phyloP scores from a whole-genome alignment of 2,113 vertebrate genomes.

The Dromiciops gliroides region DNA sequence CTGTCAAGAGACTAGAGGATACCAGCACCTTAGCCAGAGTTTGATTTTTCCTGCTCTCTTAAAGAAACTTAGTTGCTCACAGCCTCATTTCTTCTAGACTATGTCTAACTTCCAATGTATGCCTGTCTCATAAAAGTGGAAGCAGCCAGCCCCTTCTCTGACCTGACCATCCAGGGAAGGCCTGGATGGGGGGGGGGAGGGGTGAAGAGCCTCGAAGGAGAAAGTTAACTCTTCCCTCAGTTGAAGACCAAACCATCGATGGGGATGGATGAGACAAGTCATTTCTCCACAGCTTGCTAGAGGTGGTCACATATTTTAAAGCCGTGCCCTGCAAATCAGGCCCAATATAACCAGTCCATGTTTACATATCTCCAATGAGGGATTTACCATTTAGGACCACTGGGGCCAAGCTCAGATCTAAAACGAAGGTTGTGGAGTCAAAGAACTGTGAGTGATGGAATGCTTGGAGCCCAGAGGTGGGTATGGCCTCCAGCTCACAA shows the following conservation, averaged over 20 bases:
- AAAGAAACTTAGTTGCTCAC: neutral
- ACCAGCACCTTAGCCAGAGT: neutral
- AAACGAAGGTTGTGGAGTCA: neutral
- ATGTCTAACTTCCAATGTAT: neutral
- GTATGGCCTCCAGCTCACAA: neutral
- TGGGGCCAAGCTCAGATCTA: neutral
- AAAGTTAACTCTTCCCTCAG: neutral
- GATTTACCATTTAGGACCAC: neutral
- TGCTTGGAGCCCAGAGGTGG: neutral
- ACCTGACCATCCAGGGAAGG: neutral
- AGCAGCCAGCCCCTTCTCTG: neutral
- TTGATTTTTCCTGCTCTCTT: neutral
- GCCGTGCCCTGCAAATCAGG: neutral
- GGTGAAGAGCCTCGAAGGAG: neutral
- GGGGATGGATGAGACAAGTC: neutral
- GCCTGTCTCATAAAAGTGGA: neutral
- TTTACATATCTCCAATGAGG: neutral
- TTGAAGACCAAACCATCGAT: neutral
- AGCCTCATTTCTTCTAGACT: neutral
- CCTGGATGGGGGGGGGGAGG: neutral
- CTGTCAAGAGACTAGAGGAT: neutral
- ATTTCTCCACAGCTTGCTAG: neutral
- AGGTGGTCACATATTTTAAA: neutral
- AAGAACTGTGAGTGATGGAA: neutral
- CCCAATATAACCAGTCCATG: neutral